Percentiles rank a stretch among this genome's conserved stretches.
phyloP scores from a whole-genome alignment of 2,888 invertebrate genomes.

The Lasioglossum figueresi region DNA sequence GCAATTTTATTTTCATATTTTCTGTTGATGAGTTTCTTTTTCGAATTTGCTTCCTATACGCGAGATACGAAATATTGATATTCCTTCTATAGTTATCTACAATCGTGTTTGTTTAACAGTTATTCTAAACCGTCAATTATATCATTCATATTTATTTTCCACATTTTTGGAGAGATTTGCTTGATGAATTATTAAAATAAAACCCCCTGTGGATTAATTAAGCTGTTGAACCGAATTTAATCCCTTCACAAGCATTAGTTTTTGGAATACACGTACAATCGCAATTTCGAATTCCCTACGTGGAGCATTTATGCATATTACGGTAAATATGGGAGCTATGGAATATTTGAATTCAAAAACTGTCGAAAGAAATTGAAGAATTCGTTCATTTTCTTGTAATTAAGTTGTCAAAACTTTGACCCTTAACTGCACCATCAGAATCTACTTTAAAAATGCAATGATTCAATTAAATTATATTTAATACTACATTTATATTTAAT shows the following conservation, averaged over 20 bases:
- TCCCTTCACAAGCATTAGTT: background rate
- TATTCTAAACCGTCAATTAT: background rate
- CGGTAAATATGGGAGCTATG: background rate
- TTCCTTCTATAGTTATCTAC: too few species aligned
- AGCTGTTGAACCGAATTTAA: background rate
- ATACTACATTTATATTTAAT: too few species aligned
- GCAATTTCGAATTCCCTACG: background rate
- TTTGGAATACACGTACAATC: background rate
- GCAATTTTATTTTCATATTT: constrained; percentile 2
- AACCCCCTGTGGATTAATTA: background rate
- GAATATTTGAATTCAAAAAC: background rate
- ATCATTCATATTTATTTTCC: too few species aligned
- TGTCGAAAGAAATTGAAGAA: too few species aligned
- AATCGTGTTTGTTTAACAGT: too few species aligned
- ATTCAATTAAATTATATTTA: too few species aligned
- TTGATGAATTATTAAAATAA: background rate
- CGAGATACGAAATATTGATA: background rate
- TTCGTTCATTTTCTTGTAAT: too few species aligned
- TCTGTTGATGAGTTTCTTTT: background rate
- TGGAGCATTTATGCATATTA: background rate
- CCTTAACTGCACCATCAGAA: too few species aligned
- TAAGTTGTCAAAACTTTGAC: too few species aligned
- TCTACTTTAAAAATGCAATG: too few species aligned
- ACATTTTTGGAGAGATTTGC: background rate
- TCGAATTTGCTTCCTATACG: background rate